Conservation (phyloP, 2,888 invertebrate genomes). For the Axea sp. region DNA sequence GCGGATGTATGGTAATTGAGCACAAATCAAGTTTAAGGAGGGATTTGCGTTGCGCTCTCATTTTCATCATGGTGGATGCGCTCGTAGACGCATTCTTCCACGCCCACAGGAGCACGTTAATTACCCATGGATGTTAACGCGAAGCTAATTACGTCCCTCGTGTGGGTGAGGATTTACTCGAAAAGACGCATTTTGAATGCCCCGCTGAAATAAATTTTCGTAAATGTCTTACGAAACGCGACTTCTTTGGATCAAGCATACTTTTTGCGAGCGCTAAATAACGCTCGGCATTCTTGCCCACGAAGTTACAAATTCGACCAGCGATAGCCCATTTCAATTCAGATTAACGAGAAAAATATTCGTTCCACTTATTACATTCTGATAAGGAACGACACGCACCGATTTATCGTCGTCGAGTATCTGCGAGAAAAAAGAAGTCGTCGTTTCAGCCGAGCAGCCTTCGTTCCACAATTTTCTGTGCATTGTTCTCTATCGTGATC, state of each 20-base stretch:
- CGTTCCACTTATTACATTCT: too few relatives aligned
- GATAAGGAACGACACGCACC: too few relatives aligned
- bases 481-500: neutral
- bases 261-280: slow-evolving; percentile 45
- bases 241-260: slow-evolving; percentile 23
- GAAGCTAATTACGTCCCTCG: slow-evolving; percentile 62
- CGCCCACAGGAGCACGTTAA: slow-evolving; percentile 64
- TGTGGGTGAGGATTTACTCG: slow-evolving; percentile 59
- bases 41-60: slow-evolving; percentile 67
- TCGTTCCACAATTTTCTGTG: neutral
- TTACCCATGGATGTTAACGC: slow-evolving; percentile 63
- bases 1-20: slow-evolving; percentile 77
- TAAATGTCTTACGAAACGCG: slow-evolving; percentile 28
- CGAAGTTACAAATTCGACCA: slow-evolving; percentile 6
- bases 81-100: slow-evolving; percentile 68
- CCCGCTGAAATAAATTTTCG: slow-evolving; percentile 45
- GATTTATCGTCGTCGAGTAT: neutral
- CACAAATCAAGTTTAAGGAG: slow-evolving; percentile 79
- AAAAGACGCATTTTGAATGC: slow-evolving; percentile 44
- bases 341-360: slow-evolving; percentile 1
- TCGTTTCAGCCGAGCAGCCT: too few relatives aligned
- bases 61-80: slow-evolving; percentile 67
- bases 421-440: neutral
- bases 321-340: slow-evolving; percentile 15
- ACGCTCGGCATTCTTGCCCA: slow-evolving; percentile 28